Percentiles rank a stretch among this genome's conserved stretches.
phyloP scores from a whole-genome alignment of 2,888 invertebrate genomes.

The Entomobrya multifasciata region DNA sequence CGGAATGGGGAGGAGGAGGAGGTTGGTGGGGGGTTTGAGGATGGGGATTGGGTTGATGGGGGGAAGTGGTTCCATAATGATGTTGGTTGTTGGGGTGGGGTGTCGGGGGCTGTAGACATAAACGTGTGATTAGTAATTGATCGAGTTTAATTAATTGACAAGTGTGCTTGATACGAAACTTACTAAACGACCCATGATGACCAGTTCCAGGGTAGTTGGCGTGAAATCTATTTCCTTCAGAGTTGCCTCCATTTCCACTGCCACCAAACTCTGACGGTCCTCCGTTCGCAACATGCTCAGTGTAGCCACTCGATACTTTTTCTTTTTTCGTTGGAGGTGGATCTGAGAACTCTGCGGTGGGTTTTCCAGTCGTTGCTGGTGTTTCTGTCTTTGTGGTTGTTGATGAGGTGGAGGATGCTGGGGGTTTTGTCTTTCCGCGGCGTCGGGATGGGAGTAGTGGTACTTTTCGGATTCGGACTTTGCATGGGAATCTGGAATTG shows the following conservation, averaged over 20 bases:
- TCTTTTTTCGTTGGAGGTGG: conserved; percentile 76
- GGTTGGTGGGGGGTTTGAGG: neutral
- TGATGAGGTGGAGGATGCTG: conserved; percentile 61
- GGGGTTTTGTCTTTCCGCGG: conserved; percentile 75
- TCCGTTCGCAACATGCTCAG: conserved; percentile 70
- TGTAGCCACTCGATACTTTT: conserved; percentile 70
- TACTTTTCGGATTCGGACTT: conserved; percentile 91
- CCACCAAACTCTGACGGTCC: conserved; percentile 39
- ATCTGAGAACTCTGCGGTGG: conserved; percentile 48
- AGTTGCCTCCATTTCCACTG: too few species aligned
- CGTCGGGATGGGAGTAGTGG: conserved; percentile 89
- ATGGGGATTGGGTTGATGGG: neutral
- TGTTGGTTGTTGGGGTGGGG: conserved; percentile 9
- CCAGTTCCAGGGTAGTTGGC: conserved; percentile 25
- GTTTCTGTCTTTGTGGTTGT: conserved; percentile 34
- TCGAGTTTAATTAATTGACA: too few species aligned
- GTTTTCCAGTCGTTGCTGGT: conserved; percentile 11
- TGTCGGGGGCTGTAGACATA: conserved; percentile 38
- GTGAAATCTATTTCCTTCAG: conserved; percentile 62
- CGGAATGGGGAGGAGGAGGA: conserved; percentile 66
- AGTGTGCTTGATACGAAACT: too few species aligned
- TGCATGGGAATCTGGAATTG: conserved; percentile 88
- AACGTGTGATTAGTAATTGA: too few species aligned
- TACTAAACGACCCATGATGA: conserved; percentile 69
- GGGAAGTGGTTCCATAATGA: conserved; percentile 65